phyloP scores from a whole-genome alignment of 2,797 vertebrate genomes.

The Alosa sapidissima region DNA sequence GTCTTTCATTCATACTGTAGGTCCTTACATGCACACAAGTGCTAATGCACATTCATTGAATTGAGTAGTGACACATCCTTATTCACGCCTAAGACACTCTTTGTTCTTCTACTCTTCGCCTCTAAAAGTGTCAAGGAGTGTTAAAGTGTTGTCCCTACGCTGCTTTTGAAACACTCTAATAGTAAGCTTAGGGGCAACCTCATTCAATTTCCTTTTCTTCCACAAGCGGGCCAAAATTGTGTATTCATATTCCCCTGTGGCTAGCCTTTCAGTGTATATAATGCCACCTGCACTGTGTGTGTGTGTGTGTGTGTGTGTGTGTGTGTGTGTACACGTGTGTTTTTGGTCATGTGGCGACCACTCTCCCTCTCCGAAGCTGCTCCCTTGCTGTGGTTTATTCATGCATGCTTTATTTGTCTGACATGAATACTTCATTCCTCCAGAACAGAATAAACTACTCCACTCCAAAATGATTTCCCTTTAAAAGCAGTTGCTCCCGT shows the following conservation, averaged over 20 bases:
- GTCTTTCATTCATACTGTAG: too few relatives aligned
- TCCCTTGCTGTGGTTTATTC: not conserved
- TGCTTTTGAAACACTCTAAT: not conserved
- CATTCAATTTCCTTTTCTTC: not conserved
- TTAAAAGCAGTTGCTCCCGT: not conserved
- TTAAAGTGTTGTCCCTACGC: not conserved
- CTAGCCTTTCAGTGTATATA: not conserved
- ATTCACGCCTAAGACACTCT: not conserved
- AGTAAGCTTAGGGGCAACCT: not conserved
- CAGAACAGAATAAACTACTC: conserved; percentile 7
- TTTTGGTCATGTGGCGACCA: not conserved
- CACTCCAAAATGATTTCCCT: not conserved
- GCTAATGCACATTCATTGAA: not conserved
- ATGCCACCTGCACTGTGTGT: not conserved
- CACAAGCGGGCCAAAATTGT: not conserved
- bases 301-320: not conserved
- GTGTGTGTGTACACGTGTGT: not conserved
- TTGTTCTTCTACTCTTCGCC: not conserved
- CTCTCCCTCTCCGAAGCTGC: not conserved
- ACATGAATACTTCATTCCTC: conserved; percentile 37
- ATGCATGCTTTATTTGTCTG: conserved; percentile 20
- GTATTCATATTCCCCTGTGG: not conserved
- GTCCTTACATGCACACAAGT: too few relatives aligned
- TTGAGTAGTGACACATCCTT: not conserved
- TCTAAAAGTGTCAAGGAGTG: not conserved